A percentile compares a stretch with the other conserved stretches of the same genome.
phyloP scores from a whole-genome alignment of 1,140 invertebrate genomes.

The Temnothorax curvispinosus region DNA sequence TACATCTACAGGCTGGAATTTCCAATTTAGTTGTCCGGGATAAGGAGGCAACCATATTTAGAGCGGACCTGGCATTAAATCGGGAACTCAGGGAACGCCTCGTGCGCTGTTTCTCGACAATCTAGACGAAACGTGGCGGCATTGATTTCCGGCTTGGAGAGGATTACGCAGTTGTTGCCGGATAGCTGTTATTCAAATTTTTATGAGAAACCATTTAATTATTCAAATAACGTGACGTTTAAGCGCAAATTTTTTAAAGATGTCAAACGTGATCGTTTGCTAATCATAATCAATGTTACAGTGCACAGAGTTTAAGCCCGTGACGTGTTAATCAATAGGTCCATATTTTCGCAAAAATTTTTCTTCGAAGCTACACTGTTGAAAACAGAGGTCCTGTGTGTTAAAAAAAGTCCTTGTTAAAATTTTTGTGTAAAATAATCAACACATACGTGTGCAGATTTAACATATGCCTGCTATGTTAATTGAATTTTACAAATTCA shows the following conservation, averaged over 20 bases:
- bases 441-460: no score
- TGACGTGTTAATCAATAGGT: constrained; percentile 4
- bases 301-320: not conserved
- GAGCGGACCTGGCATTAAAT: constrained; percentile 70
- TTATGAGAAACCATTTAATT: not conserved
- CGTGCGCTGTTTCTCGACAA: not conserved
- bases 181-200: not conserved
- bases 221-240: not conserved
- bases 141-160: constrained; percentile 27
- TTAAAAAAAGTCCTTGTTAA: no score
- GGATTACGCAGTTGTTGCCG: not conserved
- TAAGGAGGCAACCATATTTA: constrained; percentile 74
- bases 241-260: not conserved
- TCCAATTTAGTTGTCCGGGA: constrained; percentile 71
- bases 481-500: no score
- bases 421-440: no score
- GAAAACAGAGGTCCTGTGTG: no score
- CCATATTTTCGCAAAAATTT: constrained; percentile 20
- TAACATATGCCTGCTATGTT: no score
- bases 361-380: not conserved
- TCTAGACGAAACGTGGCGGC: not conserved
- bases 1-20: constrained; percentile 72
- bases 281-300: constrained; percentile 2
- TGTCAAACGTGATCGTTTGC: not conserved
- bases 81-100: constrained; percentile 23